These are phyloP conservation scores for Siniperca chuatsi DNA, from an alignment of 2,113 vertebrate species.

Conservation along the genomic window DNA sequence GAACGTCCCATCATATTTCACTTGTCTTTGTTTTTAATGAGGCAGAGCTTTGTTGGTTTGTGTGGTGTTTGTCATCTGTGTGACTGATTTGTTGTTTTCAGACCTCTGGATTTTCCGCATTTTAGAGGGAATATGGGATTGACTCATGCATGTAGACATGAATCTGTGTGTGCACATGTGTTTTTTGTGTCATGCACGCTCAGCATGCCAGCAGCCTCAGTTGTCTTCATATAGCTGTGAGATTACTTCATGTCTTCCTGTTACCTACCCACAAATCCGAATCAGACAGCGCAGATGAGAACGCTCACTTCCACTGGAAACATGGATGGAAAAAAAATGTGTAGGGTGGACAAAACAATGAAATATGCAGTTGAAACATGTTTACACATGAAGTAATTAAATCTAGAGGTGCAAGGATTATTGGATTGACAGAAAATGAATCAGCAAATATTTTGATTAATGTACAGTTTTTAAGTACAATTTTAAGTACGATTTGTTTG, in stretches of 20 bases:
- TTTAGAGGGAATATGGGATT: constrained; percentile 14
- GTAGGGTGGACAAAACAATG: not conserved
- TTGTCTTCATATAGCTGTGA: constrained; percentile 26
- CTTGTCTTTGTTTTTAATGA: constrained; percentile 25
- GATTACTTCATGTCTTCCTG: constrained; percentile 18
- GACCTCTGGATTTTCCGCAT: constrained; percentile 5
- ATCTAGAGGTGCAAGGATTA: not conserved
- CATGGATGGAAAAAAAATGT: constrained; percentile 1
- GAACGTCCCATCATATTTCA: not conserved
- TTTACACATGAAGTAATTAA: not conserved
- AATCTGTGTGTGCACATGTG: not conserved
- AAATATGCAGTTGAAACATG: not conserved
- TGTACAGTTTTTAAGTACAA: too few species aligned
- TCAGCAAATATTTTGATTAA: not conserved
- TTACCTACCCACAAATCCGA: not conserved
- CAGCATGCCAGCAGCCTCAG: not conserved
- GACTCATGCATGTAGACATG: not conserved
- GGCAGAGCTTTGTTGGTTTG: constrained; percentile 21
- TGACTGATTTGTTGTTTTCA: constrained; percentile 30
- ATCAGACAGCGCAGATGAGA: constrained; percentile 42
- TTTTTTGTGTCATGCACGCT: not conserved
- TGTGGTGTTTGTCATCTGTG: constrained; percentile 23
- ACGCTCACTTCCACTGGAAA: constrained; percentile 19
- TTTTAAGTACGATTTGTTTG: not conserved
- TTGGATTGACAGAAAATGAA: not conserved